A percentile compares a stretch with the other conserved stretches of the same genome.
phyloP scores from a whole-genome alignment of 2,888 invertebrate species.

The Aelia acuminata region DNA sequence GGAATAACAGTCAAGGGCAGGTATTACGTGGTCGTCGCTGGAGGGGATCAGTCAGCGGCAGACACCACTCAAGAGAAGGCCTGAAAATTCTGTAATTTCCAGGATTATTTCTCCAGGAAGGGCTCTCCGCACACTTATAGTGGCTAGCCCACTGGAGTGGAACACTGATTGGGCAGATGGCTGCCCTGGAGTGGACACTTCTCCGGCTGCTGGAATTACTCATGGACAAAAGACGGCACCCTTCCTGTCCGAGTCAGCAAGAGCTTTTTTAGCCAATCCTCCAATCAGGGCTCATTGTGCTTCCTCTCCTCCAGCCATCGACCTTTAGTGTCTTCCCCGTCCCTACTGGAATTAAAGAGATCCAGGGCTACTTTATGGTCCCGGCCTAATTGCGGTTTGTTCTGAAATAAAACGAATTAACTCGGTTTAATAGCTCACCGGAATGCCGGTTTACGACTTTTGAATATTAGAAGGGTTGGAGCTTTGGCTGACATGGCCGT shows the following conservation, averaged over 20 bases:
- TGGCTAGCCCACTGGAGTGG: constrained; percentile 32
- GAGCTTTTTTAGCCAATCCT: constrained; percentile 54
- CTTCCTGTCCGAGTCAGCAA: constrained; percentile 47
- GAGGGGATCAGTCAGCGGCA: constrained; percentile 9
- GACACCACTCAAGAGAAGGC: not conserved
- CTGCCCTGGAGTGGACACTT: constrained; percentile 47
- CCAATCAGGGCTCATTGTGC: constrained; percentile 54
- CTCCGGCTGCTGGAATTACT: constrained; percentile 41
- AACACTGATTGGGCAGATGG: constrained; percentile 48
- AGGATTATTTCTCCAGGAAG: constrained; percentile 12
- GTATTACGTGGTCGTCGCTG: constrained; percentile 16
- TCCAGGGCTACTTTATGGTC: constrained; percentile 18
- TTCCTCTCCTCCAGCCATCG: not conserved
- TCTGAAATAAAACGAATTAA: constrained; percentile 53
- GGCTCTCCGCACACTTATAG: not conserved
- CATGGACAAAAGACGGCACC: constrained; percentile 47
- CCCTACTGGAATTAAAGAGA: constrained; percentile 50
- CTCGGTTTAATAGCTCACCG: constrained; percentile 51
- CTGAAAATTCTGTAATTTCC: constrained; percentile 40
- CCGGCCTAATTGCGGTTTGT: constrained; percentile 57
- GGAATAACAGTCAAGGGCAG: not conserved
- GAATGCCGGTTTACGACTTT: constrained; percentile 55
- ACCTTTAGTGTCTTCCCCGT: constrained; percentile 30
- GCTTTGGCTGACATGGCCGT: not conserved
- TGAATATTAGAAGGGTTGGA: constrained; percentile 48